A percentile compares a stretch with the other conserved stretches of the same genome.
Conservation (phyloP, 2,888 invertebrate species). For the Alloplasta piceator region DNA sequence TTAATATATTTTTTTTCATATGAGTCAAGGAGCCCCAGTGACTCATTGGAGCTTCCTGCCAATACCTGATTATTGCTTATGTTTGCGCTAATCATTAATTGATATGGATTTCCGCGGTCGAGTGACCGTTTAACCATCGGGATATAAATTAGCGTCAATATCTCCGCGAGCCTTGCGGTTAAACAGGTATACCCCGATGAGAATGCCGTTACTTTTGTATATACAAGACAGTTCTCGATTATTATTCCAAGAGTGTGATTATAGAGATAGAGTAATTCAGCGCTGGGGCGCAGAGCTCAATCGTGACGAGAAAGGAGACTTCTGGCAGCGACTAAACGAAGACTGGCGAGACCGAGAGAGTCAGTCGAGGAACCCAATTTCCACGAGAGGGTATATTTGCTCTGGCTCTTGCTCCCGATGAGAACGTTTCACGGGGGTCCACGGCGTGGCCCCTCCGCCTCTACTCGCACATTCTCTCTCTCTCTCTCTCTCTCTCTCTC, state of each 20-base stretch:
- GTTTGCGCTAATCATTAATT: conserved; percentile 48
- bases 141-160: conserved; percentile 51
- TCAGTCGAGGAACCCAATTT: conserved; percentile 57
- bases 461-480: conserved; percentile 21
- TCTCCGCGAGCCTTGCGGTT: conserved; percentile 1
- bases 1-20: too few relatives aligned
- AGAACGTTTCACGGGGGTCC: conserved; percentile 35
- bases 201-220: too few relatives aligned
- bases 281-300: conserved; percentile 45
- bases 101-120: conserved; percentile 37
- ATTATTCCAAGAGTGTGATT: conserved; percentile 51
- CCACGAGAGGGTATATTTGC: conserved; percentile 61
- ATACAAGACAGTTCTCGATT: conserved; percentile 33
- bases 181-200: neutral
- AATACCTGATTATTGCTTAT: conserved; percentile 4
- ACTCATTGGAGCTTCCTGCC: too few relatives aligned
- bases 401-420: conserved; percentile 37
- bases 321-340: conserved; percentile 18
- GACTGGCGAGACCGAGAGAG: conserved; percentile 29
- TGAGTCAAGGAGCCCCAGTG: too few relatives aligned
- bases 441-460: conserved; percentile 34
- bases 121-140: conserved; percentile 15
- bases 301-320: conserved; percentile 43
- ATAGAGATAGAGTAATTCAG: conserved; percentile 47
- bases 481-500: conserved; percentile 20